These are phyloP conservation scores for Acestrorhynchus altus DNA, from an alignment of 2,797 vertebrate genomes.

Conservation along the genomic window DNA sequence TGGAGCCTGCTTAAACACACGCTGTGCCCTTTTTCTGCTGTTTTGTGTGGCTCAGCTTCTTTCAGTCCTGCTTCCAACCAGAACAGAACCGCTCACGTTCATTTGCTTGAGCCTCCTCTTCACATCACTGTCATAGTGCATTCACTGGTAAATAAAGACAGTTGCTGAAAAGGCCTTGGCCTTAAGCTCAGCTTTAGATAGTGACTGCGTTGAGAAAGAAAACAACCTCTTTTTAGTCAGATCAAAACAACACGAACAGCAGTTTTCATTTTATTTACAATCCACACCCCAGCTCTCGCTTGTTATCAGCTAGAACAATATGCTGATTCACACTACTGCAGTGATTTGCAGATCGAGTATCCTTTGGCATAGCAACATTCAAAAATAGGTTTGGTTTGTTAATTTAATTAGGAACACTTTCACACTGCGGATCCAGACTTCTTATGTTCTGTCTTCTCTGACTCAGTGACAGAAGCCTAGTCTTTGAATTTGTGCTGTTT, in stretches of 20 bases:
- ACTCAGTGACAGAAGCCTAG: not conserved
- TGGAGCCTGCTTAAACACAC: constrained; percentile 2
- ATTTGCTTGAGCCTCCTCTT: constrained; percentile 3
- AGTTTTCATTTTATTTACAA: constrained; percentile 30
- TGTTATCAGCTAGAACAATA: constrained; percentile 37
- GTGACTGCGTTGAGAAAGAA: not conserved
- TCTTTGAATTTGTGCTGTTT: not conserved
- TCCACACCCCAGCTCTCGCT: constrained; percentile 10
- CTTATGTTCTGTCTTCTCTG: not conserved
- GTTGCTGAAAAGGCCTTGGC: constrained; percentile 39
- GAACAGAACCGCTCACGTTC: not conserved
- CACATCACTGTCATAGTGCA: constrained; percentile 15
- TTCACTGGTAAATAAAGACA: constrained; percentile 21
- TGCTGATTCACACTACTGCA: constrained; percentile 19
- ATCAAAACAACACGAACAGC: constrained; percentile 30
- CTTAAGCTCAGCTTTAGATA: constrained; percentile 23
- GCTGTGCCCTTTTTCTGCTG: constrained; percentile 3
- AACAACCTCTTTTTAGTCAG: constrained; percentile 29
- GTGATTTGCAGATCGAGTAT: not conserved
- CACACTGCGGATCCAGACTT: not conserved
- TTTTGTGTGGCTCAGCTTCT: not conserved
- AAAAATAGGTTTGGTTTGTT: constrained; percentile 36
- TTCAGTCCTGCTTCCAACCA: not conserved
- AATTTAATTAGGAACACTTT: constrained; percentile 40
- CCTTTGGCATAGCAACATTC: constrained; percentile 42